These are phyloP conservation scores for Bombyx mandarina DNA, from an alignment of 1,140 invertebrate species.

Conservation along the genomic window DNA sequence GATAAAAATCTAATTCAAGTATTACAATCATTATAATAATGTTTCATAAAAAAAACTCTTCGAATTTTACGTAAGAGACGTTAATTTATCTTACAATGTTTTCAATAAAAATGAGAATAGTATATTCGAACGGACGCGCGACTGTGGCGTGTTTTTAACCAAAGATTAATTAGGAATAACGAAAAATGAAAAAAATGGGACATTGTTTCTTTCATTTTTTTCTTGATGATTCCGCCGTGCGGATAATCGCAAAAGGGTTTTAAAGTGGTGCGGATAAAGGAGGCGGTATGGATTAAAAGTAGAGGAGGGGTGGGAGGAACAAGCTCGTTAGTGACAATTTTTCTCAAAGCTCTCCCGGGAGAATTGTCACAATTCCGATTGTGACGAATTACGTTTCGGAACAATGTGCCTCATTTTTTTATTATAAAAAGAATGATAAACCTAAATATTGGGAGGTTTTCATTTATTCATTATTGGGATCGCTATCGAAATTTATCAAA, in stretches of 20 bases:
- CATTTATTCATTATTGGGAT: no score
- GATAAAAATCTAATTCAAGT: no score
- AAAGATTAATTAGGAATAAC: not conserved
- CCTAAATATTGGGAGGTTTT: no score
- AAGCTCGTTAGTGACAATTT: conserved; percentile 69
- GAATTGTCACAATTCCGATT: conserved; percentile 60
- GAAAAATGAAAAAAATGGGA: conserved; percentile 33
- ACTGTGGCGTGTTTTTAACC: not conserved
- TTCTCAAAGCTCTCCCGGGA: conserved; percentile 59
- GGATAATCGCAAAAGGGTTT: conserved; percentile 65
- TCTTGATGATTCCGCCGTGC: conserved; percentile 53
- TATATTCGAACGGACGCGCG: no score
- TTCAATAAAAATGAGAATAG: not conserved
- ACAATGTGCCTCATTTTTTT: conserved; percentile 36
- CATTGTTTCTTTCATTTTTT: conserved; percentile 36
- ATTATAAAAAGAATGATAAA: not conserved
- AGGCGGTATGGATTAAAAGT: conserved; percentile 39
- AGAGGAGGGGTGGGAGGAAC: conserved; percentile 22
- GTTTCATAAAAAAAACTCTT: not conserved
- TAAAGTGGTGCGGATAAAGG: conserved; percentile 56
- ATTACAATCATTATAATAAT: no score
- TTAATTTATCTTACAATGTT: not conserved
- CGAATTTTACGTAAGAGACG: not conserved
- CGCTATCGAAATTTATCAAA: no score
- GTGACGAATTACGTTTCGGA: conserved; percentile 49